Evolutionary conservation across 2,797 vertebrate genomes (phyloP).

Genomic region (Aplochiton taeniatus): DNA sequence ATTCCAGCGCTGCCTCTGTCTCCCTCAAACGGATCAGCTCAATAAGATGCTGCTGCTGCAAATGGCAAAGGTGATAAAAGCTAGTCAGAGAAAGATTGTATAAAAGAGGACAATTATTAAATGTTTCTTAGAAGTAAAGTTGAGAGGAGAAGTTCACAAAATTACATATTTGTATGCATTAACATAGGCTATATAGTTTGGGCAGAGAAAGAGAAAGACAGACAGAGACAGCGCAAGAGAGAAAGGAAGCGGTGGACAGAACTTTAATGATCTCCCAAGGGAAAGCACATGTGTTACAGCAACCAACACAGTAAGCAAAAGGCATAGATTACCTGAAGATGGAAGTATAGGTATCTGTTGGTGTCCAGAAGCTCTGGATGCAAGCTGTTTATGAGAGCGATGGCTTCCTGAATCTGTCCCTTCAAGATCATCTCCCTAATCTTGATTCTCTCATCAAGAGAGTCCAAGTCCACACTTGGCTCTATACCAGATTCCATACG

Average conservation of each 20-base stretch:
- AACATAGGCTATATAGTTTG: too few species aligned
- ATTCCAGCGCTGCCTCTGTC: constrained; percentile 96
- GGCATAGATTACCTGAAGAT: constrained; percentile 84
- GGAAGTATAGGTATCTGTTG: constrained; percentile 97
- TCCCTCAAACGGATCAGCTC: constrained; percentile 96
- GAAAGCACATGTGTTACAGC: too few species aligned
- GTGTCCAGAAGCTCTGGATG: constrained; percentile 96
- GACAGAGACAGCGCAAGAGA: too few species aligned
- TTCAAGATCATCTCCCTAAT: constrained; percentile 98
- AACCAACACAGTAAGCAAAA: too few species aligned
- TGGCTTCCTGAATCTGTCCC: constrained; percentile 96
- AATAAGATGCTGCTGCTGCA: constrained; percentile 96
- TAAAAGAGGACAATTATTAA: not conserved
- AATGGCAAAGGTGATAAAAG: not conserved
- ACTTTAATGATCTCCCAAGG: not conserved
- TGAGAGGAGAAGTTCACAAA: too few species aligned
- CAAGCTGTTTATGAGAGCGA: constrained; percentile 93
- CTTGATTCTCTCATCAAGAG: constrained; percentile 95
- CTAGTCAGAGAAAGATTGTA: not conserved
- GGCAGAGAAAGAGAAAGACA: too few species aligned
- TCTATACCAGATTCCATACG: constrained; percentile 98
- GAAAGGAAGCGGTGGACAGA: not conserved
- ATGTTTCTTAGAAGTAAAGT: too few species aligned
- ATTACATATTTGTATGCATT: too few species aligned
- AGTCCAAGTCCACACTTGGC: constrained; percentile 94